phyloP scores from a whole-genome alignment of 1,140 invertebrate species.

The Bradynema listronoti region DNA sequence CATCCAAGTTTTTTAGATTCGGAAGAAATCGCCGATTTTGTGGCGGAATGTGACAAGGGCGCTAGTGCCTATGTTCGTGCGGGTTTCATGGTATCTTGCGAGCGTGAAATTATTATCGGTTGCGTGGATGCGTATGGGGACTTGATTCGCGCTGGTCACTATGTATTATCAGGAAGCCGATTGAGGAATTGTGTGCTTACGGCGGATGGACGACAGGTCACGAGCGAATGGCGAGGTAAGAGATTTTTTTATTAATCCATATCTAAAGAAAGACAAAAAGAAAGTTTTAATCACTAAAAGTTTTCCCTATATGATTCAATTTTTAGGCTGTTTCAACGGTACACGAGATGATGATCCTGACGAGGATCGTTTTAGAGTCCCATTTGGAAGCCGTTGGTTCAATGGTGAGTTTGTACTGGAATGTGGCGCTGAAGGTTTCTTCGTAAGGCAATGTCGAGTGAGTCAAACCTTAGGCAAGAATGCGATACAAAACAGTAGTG shows the following conservation, averaged over 20 bases:
- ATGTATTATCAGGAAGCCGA: slow-evolving; percentile 16
- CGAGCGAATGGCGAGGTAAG: slow-evolving; percentile 34
- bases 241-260: not conserved
- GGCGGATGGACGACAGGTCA: slow-evolving; percentile 31
- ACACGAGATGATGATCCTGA: slow-evolving; percentile 35
- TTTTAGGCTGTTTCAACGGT: slow-evolving; percentile 44
- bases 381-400: slow-evolving; percentile 25
- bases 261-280: not conserved
- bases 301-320: slow-evolving; percentile 15
- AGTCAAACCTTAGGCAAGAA: not conserved
- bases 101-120: slow-evolving; percentile 27
- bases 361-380: slow-evolving; percentile 26
- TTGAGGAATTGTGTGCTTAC: slow-evolving; percentile 33
- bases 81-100: slow-evolving; percentile 40
- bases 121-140: slow-evolving; percentile 36
- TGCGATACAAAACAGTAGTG: not conserved
- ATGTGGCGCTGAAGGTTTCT: slow-evolving; percentile 39
- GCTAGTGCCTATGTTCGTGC: slow-evolving; percentile 26
- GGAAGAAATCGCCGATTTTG: slow-evolving; percentile 19
- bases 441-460: slow-evolving; percentile 30
- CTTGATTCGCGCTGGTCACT: slow-evolving; percentile 35
- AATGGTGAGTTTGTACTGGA: slow-evolving; percentile 24
- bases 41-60: slow-evolving; percentile 30
- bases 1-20: not conserved
- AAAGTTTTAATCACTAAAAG: not conserved